phyloP scores from a whole-genome alignment of 2,888 invertebrate genomes.

The Gonocerus acuteangulatus region DNA sequence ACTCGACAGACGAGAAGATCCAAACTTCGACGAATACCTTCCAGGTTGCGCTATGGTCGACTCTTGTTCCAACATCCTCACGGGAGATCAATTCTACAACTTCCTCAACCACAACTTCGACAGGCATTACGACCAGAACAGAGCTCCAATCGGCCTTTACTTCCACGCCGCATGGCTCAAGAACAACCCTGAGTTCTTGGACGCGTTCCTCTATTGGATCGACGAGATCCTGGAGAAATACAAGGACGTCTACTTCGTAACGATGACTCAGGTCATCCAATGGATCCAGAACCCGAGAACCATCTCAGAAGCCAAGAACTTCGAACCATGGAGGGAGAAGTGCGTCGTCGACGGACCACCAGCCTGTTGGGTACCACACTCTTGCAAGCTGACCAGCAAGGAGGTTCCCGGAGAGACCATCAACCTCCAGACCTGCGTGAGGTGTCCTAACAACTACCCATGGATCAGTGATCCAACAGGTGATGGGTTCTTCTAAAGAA shows the following conservation, averaged over 20 bases:
- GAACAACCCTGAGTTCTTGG: conserved; percentile 85
- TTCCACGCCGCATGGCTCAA: conserved; percentile 92
- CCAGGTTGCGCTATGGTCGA: conserved; percentile 92
- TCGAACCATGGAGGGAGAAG: conserved; percentile 91
- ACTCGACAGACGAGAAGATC: conserved; percentile 83
- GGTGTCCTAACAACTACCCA: conserved; percentile 90
- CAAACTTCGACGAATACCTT: conserved; percentile 77
- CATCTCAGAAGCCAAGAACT: conserved; percentile 75
- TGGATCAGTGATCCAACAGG: conserved; percentile 90
- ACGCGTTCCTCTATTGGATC: conserved; percentile 88
- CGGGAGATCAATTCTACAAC: conserved; percentile 88
- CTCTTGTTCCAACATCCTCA: conserved; percentile 85
- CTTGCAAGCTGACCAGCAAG: conserved; percentile 84
- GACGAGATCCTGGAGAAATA: conserved; percentile 77
- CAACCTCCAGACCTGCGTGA: conserved; percentile 84
- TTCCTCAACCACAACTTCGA: conserved; percentile 91
- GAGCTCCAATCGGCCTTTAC: conserved; percentile 80
- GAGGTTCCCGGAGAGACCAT: conserved; percentile 91
- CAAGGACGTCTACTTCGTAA: conserved; percentile 88
- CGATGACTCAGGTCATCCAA: conserved; percentile 93
- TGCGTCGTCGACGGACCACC: conserved; percentile 76
- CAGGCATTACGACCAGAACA: conserved; percentile 82
- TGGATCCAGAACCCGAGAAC: conserved; percentile 91
- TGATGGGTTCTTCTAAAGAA: conserved; percentile 76
- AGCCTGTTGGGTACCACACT: conserved; percentile 81